Percentiles rank a stretch among this genome's conserved stretches.
Conservation (phyloP, 2,113 vertebrate species). For the Malurus cyaneus region DNA sequence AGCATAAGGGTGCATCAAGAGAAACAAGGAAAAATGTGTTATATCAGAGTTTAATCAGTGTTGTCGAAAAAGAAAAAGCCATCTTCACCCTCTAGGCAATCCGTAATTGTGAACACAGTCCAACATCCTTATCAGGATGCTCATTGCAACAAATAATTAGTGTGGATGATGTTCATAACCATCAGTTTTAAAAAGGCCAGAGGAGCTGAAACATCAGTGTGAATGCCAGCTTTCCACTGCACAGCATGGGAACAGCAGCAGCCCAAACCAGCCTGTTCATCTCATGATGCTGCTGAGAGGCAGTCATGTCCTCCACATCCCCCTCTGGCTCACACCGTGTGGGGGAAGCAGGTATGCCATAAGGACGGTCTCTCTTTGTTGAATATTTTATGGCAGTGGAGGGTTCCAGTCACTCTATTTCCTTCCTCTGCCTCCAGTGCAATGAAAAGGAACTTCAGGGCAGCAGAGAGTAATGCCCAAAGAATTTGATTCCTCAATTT, state of each 20-base stretch:
- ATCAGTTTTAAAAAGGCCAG: not conserved
- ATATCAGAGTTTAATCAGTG: constrained; percentile 16
- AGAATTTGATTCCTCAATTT: constrained; percentile 6
- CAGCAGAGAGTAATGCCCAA: not conserved
- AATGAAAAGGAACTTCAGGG: not conserved
- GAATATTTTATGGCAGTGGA: not conserved
- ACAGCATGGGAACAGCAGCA: not conserved
- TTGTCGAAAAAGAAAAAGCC: constrained; percentile 21
- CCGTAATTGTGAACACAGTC: constrained; percentile 1
- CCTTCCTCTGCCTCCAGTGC: not conserved
- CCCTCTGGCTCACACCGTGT: not conserved
- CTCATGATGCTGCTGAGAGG: not conserved
- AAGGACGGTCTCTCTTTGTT: not conserved
- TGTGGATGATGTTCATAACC: not conserved
- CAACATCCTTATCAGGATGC: not conserved
- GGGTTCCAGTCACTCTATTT: not conserved
- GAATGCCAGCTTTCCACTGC: not conserved
- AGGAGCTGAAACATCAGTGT: not conserved
- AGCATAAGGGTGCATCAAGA: constrained; percentile 37
- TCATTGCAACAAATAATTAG: not conserved
- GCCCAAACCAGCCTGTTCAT: not conserved
- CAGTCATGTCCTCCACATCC: not conserved
- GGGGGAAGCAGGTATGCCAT: not conserved
- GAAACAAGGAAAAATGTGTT: constrained; percentile 15
- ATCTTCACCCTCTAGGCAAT: constrained; percentile 23